A percentile compares a stretch with the other conserved stretches of the same genome.
phyloP scores from a whole-genome alignment of 1,140 invertebrate genomes.

The Meloidogyne chitwoodi region DNA sequence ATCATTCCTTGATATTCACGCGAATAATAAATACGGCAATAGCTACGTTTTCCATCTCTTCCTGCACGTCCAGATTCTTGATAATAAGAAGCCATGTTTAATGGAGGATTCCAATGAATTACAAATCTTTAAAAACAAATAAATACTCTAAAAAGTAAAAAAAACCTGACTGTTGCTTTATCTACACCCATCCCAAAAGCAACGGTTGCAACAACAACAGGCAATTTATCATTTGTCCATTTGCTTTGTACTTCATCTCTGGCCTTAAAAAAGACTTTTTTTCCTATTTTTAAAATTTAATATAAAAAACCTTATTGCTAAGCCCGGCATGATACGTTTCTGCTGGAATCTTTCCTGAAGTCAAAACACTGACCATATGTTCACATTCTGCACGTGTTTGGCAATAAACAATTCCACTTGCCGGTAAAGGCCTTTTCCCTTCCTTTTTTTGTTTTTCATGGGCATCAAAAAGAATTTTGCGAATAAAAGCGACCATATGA shows the following conservation, averaged over 20 bases:
- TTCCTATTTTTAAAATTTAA: background rate
- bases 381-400: constrained; percentile 26
- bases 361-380: background rate
- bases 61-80: constrained; percentile 81
- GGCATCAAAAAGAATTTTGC: constrained; percentile 17
- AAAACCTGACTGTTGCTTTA: constrained; percentile 68
- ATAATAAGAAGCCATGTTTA: constrained; percentile 83
- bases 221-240: constrained; percentile 64
- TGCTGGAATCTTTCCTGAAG: constrained; percentile 60
- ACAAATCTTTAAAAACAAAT: constrained; percentile 46
- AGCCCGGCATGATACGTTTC: constrained; percentile 85
- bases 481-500: constrained; percentile 25
- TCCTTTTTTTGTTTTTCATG: constrained; percentile 8
- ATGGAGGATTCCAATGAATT: constrained; percentile 23
- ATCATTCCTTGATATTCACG: constrained; percentile 47
- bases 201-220: constrained; percentile 65
- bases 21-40: constrained; percentile 35
- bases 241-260: constrained; percentile 40
- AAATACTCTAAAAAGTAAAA: constrained; percentile 3
- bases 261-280: constrained; percentile 19
- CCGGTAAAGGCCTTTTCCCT: constrained; percentile 4
- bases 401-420: constrained; percentile 36
- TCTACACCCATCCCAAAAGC: constrained; percentile 76
- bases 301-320: constrained; percentile 64
- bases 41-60: constrained; percentile 29